Evolutionary conservation across 2,113 vertebrate species (phyloP).

Genomic region (Rissa tridactyla): DNA sequence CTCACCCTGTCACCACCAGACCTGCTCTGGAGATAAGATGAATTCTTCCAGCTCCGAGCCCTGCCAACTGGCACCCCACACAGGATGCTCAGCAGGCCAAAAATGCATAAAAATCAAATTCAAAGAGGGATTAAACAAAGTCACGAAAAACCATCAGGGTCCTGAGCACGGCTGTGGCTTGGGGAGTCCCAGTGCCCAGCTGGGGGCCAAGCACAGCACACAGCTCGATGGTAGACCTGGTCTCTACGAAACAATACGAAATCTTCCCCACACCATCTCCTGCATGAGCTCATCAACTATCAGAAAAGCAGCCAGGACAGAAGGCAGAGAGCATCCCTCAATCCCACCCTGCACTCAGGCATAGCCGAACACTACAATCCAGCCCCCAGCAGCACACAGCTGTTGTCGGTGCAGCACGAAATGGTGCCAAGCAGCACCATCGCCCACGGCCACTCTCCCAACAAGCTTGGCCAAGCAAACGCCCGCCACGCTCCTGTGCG

Average conservation of each 20-base stretch:
- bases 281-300: background rate
- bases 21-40: constrained; percentile 3
- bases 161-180: background rate
- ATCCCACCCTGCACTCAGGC: accelerated
- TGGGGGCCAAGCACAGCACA: background rate
- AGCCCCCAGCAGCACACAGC: background rate
- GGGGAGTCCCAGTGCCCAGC: accelerated
- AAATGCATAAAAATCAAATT: background rate
- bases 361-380: accelerated
- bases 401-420: accelerated
- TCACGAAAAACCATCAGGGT: background rate
- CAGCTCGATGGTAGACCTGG: background rate
- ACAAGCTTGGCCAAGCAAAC: accelerated
- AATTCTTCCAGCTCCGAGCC: background rate
- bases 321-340: background rate
- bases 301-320: background rate
- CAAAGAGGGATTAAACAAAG: background rate
- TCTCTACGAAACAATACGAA: background rate
- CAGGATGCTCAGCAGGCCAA: constrained; percentile 29
- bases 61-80: constrained; percentile 35
- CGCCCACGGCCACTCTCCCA: accelerated
- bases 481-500: accelerated
- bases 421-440: background rate
- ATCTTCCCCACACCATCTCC: background rate
- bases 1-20: background rate